Conservation (phyloP, 1,140 invertebrate species). For the Diachasma alloeum region DNA sequence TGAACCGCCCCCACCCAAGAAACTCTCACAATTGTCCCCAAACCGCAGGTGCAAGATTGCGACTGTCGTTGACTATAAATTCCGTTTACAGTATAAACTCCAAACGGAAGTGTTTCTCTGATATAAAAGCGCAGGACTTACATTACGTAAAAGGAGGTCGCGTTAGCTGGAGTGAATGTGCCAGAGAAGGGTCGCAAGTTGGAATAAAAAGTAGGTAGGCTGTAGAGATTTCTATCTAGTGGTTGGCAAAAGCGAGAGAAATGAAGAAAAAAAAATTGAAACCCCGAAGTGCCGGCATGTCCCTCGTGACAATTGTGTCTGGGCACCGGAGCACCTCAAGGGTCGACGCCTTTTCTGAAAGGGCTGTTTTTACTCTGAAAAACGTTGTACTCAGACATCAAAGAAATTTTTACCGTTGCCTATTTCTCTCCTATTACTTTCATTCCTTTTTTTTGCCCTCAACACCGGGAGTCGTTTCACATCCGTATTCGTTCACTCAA, state of each 20-base stretch:
- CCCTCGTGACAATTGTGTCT: slow-evolving; percentile 58
- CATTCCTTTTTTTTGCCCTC: slow-evolving; percentile 6
- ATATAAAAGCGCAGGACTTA: background rate
- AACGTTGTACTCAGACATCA: slow-evolving; percentile 26
- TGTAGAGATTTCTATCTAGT: background rate
- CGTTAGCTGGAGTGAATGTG: background rate
- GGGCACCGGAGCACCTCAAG: slow-evolving; percentile 48
- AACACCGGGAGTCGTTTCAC: background rate
- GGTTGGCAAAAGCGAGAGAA: background rate
- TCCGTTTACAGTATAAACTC: background rate
- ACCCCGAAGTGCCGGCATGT: slow-evolving; percentile 29
- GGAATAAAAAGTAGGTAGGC: slow-evolving; percentile 3
- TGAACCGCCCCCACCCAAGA: no score
- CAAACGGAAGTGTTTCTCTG: background rate
- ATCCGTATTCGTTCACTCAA: background rate
- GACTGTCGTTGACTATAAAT: no score
- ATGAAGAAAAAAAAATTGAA: slow-evolving; percentile 35
- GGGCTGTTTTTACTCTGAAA: slow-evolving; percentile 39
- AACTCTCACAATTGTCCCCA: no score
- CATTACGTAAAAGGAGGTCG: background rate
- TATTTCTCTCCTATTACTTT: background rate
- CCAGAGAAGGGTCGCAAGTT: background rate
- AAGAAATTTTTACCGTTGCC: slow-evolving; percentile 9
- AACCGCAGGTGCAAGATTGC: background rate
- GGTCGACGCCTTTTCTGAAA: slow-evolving; percentile 57